Percentiles rank a stretch among this genome's conserved stretches.
Conservation (phyloP, 1,140 invertebrate genomes). For the Steinernema khuongi region DNA sequence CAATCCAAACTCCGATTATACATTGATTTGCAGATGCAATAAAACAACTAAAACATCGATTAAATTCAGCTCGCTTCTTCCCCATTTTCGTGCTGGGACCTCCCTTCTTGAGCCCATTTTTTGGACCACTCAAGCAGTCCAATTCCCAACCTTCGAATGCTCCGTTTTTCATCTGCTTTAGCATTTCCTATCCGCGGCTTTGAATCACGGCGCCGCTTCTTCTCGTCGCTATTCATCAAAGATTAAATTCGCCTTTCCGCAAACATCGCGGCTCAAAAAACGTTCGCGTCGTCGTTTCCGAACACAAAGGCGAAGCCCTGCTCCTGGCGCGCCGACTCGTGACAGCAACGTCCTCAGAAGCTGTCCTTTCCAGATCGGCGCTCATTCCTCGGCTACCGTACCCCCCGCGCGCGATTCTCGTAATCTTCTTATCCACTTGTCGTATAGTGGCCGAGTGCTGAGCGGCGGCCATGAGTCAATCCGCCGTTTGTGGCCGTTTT, state of each 20-base stretch:
- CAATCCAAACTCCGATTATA: too few relatives aligned
- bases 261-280: not conserved
- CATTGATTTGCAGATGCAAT: too few relatives aligned
- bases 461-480: not conserved
- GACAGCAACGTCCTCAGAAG: not conserved
- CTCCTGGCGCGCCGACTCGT: not conserved
- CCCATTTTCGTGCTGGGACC: not conserved
- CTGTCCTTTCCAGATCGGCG: not conserved
- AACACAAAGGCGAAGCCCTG: not conserved
- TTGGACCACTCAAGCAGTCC: not conserved
- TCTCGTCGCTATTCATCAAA: not conserved
- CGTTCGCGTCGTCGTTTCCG: not conserved
- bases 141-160: not conserved
- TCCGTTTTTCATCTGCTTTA: not conserved
- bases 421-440: not conserved
- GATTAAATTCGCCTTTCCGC: not conserved
- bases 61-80: too few relatives aligned
- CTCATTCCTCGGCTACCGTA: not conserved
- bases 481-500: not conserved
- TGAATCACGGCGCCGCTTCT: not conserved
- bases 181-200: not conserved
- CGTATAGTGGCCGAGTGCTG: not conserved
- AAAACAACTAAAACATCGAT: too few relatives aligned
- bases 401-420: not conserved
- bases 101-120: not conserved